Evolutionary conservation across 2,888 invertebrate genomes (phyloP), one percentile per base, ranked within the genome.

Genomic region (Bombylius major): DNA sequence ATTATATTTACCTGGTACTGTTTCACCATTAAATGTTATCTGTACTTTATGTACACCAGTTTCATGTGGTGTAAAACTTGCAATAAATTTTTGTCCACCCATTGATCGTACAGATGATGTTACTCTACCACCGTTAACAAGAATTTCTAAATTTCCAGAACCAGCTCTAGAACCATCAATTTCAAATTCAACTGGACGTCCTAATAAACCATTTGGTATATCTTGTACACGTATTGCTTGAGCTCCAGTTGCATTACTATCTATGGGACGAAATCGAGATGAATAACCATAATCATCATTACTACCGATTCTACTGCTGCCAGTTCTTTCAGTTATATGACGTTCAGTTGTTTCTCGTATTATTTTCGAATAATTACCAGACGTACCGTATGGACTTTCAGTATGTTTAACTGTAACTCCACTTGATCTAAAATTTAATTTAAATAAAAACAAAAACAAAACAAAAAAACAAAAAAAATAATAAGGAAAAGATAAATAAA

Each of bases 161-260:
- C 97, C 97, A n/a, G 97, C 96, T 62, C 84, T 82, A 58, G 91
- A 88, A 56, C 96, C 95, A 75, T 98, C 96, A 75, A 98, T 96
- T 78, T 94, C 92, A 77, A 99, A 98, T 75, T 95, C 91, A 54
- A 96, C 93, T 54, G 94, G 90, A 71, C 88, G 84, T 62, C 95
- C 93, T 55, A 97, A 82, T 52, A 86, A 79, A 61, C 94, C 94
- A 76, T 89, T 87, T 4, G 90, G 87, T 64, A 92, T 87, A 58
- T 83, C 84, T 66, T 88, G 89, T 54, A 98, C 90, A 70, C 83
- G 81, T 68, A 97, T 91, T 64, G 88, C 84, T 69, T 81, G 80
- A 58, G 93, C 89, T 75, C 96, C 92, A 59, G 78, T 78, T 47
- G 80, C 79, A 71, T 79, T 81, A 69, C 76, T 77, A 62, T 82